phyloP scores from a whole-genome alignment of 2,797 vertebrate species.

The Tiaroga cobitis region DNA sequence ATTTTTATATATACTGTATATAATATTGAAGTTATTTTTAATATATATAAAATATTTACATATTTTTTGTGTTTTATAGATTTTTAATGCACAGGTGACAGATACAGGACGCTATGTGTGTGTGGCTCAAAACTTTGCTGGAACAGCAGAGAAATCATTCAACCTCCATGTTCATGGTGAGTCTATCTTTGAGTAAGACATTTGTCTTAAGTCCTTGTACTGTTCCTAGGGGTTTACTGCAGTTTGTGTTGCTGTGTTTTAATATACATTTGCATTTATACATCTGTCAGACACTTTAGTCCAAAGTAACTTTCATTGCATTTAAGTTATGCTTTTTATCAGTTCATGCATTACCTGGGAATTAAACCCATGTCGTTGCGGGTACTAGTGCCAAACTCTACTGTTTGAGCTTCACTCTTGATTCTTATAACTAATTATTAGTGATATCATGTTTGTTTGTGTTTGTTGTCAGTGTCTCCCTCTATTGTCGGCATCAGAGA shows the following conservation, averaged over 20 bases:
- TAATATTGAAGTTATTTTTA: not conserved
- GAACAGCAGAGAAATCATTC: conserved; percentile 90
- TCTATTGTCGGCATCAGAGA: conserved; percentile 81
- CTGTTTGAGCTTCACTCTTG: not conserved
- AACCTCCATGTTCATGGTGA: conserved; percentile 93
- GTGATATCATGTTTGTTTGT: not conserved
- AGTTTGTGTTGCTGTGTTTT: not conserved
- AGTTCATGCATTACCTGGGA: not conserved
- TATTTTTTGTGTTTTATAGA: conserved; percentile 73
- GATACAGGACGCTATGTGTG: conserved; percentile 92
- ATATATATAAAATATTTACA: not conserved
- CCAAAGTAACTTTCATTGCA: not conserved
- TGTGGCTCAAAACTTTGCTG: conserved; percentile 87
- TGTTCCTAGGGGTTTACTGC: not conserved
- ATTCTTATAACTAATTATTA: not conserved
- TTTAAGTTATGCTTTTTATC: not conserved
- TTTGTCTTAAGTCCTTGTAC: not conserved
- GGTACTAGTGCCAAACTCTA: not conserved
- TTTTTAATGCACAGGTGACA: conserved; percentile 83
- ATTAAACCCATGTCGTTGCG: not conserved
- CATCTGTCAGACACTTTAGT: not conserved
- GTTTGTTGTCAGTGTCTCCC: conserved; percentile 83
- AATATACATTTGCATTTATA: not conserved
- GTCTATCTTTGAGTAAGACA: conserved; percentile 50
- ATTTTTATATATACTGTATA: not conserved